Base-by-base conservation (phyloP, 2,888 invertebrate genomes). In the Graphium colonna region DNA sequence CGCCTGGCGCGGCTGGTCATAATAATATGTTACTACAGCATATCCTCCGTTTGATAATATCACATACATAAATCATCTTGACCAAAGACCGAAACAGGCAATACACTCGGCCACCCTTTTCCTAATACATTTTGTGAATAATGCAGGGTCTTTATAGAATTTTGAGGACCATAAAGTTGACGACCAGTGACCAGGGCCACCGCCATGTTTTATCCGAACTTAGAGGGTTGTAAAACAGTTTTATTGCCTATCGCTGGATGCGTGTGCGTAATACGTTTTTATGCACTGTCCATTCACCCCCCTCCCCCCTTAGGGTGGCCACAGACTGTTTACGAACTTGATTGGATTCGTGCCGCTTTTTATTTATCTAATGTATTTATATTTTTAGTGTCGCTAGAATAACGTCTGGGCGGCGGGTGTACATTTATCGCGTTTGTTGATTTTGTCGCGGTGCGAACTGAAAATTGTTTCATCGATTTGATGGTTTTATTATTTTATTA, bases 281-380 rank as follows among this genome's bases (percentile, higher is more conserved):
- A 54, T 54, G 49, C 53, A 45, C 49, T 54, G 73, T 74, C 68
- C 72, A 75, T 63, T 67, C 58, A 58, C 61, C 64, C 63, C 46
- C 60, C 64, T 50, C 58, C 60, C 62, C 46, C 60, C 57, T 21
- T 2, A 21, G 21, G 21, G 21, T 21, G 21, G 21, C 59, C 51
- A 26, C 57, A 51, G 58, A 43, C 59, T 86, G 82, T 87, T 85
- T 83, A 77, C 85, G 62, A 62, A 80, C 77, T 80, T 83, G 86
- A 87, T 87, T 87, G 86, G 81, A 79, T 79, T 81, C 83, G 85
- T 84, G 85, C 80, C 75, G 75, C 40, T 79, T 82, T 84, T 75
- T 84, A 83, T 87, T 85, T 84, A 73, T 75, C 64, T 67, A 71
- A 73, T 70, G 67, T 63, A 73, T 78, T 79, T 77, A 68, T 74